phyloP scores from a whole-genome alignment of 1,140 invertebrate species.

The Chionoecetes opilio region DNA sequence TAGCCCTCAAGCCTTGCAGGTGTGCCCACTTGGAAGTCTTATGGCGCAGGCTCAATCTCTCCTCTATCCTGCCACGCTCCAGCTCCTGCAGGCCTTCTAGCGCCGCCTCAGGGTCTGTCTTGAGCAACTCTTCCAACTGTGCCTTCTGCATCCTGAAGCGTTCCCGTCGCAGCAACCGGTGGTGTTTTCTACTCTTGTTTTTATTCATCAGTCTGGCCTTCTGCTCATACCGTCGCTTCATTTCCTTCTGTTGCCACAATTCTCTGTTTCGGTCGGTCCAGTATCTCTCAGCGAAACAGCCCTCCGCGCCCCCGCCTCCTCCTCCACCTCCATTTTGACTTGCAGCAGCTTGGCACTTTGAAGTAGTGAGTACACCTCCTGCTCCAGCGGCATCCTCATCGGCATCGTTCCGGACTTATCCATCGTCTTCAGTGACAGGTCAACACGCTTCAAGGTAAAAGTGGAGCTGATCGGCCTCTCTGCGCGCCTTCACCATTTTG shows the following conservation, averaged over 20 bases:
- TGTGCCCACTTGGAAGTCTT: constrained; percentile 97
- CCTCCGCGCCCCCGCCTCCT: constrained; percentile 81
- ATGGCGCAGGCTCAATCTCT: constrained; percentile 95
- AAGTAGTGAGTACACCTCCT: constrained; percentile 86
- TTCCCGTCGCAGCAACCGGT: constrained; percentile 91
- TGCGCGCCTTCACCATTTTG: constrained; percentile 91
- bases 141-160: constrained; percentile 93
- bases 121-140: constrained; percentile 94
- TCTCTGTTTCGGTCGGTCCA: constrained; percentile 89
- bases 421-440: constrained; percentile 82
- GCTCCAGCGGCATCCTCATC: constrained; percentile 87
- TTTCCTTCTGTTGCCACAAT: constrained; percentile 91
- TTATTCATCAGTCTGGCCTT: constrained; percentile 86
- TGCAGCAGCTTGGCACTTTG: constrained; percentile 81
- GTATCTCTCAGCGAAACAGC: constrained; percentile 91
- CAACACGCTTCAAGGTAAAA: constrained; percentile 93
- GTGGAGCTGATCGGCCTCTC: constrained; percentile 89
- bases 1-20: constrained; percentile 92
- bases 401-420: constrained; percentile 84
- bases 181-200: constrained; percentile 89
- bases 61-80: constrained; percentile 93
- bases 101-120: constrained; percentile 94
- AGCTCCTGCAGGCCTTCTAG: constrained; percentile 93
- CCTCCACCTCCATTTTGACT: constrained; percentile 55
- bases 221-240: constrained; percentile 87